These are phyloP conservation scores for Phymanthus crucifer DNA, from an alignment of 92 coral and sea anemone genomes.

Conservation along the genomic window DNA sequence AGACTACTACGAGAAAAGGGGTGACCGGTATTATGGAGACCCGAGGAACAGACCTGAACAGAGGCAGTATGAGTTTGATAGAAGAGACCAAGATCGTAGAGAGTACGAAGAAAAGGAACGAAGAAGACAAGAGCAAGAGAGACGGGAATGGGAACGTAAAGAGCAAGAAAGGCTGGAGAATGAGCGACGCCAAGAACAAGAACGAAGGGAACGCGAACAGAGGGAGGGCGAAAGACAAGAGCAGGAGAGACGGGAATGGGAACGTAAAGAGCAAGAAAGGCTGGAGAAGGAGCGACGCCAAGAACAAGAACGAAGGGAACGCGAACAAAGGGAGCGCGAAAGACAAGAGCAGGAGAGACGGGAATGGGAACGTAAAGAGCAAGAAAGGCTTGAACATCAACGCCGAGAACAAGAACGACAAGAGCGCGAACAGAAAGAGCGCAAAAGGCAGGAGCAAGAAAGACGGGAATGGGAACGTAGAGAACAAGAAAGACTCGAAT, in stretches of 20 bases:
- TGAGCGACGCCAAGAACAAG: background rate
- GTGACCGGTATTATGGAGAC: background rate
- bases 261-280: slow-evolving; percentile 19
- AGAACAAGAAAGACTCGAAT: slow-evolving; percentile 20
- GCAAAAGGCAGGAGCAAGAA: background rate
- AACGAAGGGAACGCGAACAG: slow-evolving; percentile 16
- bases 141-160: background rate
- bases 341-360: slow-evolving; percentile 1
- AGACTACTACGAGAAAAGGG: background rate
- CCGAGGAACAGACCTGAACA: background rate
- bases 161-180: background rate
- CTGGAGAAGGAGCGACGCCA: slow-evolving; percentile 10
- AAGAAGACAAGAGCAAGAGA: slow-evolving; percentile 4
- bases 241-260: slow-evolving; percentile 13
- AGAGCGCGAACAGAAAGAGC: slow-evolving; percentile 4
- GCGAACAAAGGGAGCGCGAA: slow-evolving; percentile 8
- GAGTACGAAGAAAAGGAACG: background rate
- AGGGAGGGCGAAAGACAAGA: slow-evolving; percentile 14
- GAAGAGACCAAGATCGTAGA: background rate
- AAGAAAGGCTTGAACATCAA: slow-evolving; percentile 2
- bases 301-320: slow-evolving; percentile 15
- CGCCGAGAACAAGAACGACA: slow-evolving; percentile 18
- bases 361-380: slow-evolving; percentile 12
- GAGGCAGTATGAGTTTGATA: background rate
- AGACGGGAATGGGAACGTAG: background rate